Evolutionary conservation across 1,140 invertebrate genomes (phyloP).

Genomic region (Latrodectus geometricus): DNA sequence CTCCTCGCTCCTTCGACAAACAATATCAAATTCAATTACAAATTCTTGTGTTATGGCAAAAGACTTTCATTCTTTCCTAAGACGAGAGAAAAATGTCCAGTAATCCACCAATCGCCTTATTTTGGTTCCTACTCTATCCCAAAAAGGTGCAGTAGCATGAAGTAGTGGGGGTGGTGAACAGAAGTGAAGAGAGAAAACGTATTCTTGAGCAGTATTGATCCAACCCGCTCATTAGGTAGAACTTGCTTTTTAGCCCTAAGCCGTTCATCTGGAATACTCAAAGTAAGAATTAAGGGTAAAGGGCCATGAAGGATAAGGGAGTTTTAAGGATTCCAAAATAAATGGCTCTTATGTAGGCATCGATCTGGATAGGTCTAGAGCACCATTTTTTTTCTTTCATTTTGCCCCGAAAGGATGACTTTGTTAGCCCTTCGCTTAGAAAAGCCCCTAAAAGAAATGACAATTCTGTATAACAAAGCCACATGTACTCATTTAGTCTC

Average conservation of each 20-base stretch:
- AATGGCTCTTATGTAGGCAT: slow-evolving; percentile 34
- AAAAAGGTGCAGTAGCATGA: background rate
- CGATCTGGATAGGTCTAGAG: slow-evolving; percentile 5
- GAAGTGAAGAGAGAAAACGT: background rate
- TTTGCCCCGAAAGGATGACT: background rate
- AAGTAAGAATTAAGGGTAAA: slow-evolving; percentile 43
- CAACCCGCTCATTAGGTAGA: slow-evolving; percentile 42
- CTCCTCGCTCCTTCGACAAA: background rate
- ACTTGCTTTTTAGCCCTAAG: slow-evolving; percentile 46
- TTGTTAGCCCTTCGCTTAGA: background rate
- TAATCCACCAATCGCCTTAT: slow-evolving; percentile 38
- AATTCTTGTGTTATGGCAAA: slow-evolving; percentile 33
- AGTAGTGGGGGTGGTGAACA: background rate
- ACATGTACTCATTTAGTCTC: background rate
- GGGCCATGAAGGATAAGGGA: slow-evolving; percentile 21
- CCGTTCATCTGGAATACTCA: slow-evolving; percentile 25
- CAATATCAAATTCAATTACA: slow-evolving; percentile 23
- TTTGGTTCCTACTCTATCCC: background rate
- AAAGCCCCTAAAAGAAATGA: background rate
- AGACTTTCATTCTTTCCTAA: background rate
- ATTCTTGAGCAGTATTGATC: slow-evolving; percentile 47
- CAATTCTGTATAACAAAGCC: background rate
- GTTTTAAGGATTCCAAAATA: slow-evolving; percentile 36
- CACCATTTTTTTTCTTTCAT: slow-evolving; percentile 2
- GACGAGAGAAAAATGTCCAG: slow-evolving; percentile 16